Conservation (phyloP, 2,888 invertebrate genomes). For the Eubasilissa splendida region DNA sequence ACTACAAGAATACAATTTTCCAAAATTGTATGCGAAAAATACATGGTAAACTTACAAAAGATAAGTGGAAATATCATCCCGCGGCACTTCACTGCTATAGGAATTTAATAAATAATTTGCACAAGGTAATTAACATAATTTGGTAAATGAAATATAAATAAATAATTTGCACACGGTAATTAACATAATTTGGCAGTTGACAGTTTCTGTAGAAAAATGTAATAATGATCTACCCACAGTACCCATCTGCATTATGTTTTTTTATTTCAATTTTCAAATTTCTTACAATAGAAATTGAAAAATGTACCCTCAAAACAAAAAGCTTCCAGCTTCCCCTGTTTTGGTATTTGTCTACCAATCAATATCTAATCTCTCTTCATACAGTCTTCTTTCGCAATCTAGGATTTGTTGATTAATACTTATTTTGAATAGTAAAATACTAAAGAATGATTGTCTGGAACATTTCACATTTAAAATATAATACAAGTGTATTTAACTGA, state of each 20-base stretch:
- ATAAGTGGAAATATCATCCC: slow-evolving; percentile 55
- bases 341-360: no score
- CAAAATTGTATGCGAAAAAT: slow-evolving; percentile 50
- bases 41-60: slow-evolving; percentile 53
- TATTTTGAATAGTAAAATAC: neutral
- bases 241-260: no score
- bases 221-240: no score
- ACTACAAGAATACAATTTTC: slow-evolving; percentile 42
- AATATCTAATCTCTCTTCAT: no score
- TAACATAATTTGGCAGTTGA: neutral
- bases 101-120: slow-evolving; percentile 40
- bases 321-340: no score
- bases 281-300: no score
- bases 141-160: slow-evolving; percentile 12
- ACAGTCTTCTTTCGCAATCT: no score
- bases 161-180: slow-evolving; percentile 49
- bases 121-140: slow-evolving; percentile 42
- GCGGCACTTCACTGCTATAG: slow-evolving; percentile 50
- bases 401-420: no score
- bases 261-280: no score
- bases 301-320: no score
- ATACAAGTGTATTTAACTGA: no score
- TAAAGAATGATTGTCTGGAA: neutral
- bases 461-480: neutral
- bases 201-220: neutral